Evolutionary conservation across 2,888 invertebrate species (phyloP).

Genomic region (Drosophila vallismaia): DNA sequence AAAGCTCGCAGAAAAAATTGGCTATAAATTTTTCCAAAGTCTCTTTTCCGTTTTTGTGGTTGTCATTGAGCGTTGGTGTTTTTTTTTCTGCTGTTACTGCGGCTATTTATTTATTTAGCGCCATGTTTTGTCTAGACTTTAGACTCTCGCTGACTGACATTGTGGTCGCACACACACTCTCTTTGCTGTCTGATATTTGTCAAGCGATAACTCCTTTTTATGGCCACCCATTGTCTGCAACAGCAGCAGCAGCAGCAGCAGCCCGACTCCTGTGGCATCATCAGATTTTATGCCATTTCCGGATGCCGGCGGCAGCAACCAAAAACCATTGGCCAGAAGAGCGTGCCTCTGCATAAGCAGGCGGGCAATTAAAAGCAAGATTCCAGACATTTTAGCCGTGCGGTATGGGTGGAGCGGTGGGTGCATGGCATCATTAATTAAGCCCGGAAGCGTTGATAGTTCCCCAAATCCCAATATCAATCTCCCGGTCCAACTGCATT

Average conservation of each 20-base stretch:
- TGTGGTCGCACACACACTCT: conserved; percentile 23
- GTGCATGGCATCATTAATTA: conserved; percentile 60
- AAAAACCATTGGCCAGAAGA: conserved; percentile 35
- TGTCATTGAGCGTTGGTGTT: conserved; percentile 52
- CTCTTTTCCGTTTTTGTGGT: conserved; percentile 63
- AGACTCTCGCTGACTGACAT: conserved; percentile 64
- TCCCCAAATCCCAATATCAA: background rate
- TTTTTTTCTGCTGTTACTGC: conserved; percentile 34
- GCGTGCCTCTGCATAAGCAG: conserved; percentile 70
- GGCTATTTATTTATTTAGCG: conserved; percentile 77
- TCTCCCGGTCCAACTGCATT: background rate
- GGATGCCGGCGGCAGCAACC: conserved; percentile 58
- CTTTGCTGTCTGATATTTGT: conserved; percentile 57
- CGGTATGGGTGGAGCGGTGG: conserved; percentile 21
- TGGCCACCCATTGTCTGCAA: conserved; percentile 54
- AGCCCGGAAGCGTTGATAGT: conserved; percentile 35
- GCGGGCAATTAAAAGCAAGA: conserved; percentile 70
- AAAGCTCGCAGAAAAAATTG: conserved; percentile 31
- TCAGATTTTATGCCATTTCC: conserved; percentile 63
- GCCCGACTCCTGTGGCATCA: conserved; percentile 32
- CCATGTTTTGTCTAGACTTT: conserved; percentile 74
- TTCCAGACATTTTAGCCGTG: conserved; percentile 41
- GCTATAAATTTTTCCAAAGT: conserved; percentile 62
- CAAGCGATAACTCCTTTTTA: conserved; percentile 71
- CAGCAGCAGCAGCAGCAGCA: conserved; percentile 42